Evolutionary conservation across 2,888 invertebrate species (phyloP).

Genomic region (Corythucha ciliata): DNA sequence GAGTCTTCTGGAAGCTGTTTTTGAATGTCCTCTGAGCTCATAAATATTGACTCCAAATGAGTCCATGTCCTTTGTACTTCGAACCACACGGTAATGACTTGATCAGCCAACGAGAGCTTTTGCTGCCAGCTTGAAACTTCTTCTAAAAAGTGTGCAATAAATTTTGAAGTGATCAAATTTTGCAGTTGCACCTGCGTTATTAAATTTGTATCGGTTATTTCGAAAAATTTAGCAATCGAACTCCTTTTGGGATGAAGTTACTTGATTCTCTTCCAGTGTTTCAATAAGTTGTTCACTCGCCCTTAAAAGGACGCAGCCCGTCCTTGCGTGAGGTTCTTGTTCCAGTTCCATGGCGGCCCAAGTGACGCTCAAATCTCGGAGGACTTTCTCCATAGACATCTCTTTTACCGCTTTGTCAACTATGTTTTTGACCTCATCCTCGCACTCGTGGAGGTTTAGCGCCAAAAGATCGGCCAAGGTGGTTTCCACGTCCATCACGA

Average conservation of each 20-base stretch:
- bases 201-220: neutral
- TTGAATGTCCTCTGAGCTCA: conserved; percentile 94
- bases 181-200: conserved; percentile 74
- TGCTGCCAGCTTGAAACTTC: conserved; percentile 93
- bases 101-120: conserved; percentile 84
- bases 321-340: conserved; percentile 77
- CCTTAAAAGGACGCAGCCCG: conserved; percentile 73
- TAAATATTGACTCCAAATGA: conserved; percentile 93
- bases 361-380: conserved; percentile 79
- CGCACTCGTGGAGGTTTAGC: conserved; percentile 88
- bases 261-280: conserved; percentile 95
- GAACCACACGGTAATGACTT: conserved; percentile 85
- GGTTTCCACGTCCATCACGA: conserved; percentile 87
- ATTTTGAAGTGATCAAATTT: conserved; percentile 93
- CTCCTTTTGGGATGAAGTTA: conserved; percentile 38
- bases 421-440: conserved; percentile 94
- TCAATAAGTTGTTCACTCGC: conserved; percentile 94
- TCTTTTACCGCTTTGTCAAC: conserved; percentile 98
- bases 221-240: neutral
- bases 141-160: conserved; percentile 87
- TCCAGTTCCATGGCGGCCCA: conserved; percentile 93
- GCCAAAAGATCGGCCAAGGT: conserved; percentile 85
- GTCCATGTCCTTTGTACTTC: conserved; percentile 97
- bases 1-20: conserved; percentile 91
- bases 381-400: conserved; percentile 90